Conservation (phyloP, 2,888 invertebrate genomes). For the Griposia aprilina region DNA sequence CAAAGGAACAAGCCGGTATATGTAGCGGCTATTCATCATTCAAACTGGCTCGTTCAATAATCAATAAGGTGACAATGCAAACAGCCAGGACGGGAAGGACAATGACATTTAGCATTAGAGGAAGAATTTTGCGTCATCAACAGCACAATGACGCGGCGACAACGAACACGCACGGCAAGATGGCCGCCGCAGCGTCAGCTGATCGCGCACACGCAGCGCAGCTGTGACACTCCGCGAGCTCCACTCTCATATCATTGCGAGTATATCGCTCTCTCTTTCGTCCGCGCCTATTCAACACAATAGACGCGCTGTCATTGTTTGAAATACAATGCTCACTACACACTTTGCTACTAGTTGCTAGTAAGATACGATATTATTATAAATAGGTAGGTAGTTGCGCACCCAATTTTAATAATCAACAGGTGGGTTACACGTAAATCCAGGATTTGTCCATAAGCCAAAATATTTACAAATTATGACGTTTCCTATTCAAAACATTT, state of each 20-base stretch:
- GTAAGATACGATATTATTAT: constrained; percentile 48
- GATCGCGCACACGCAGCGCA: constrained; percentile 88
- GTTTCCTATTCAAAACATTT: constrained; percentile 3
- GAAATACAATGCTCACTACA: constrained; percentile 78
- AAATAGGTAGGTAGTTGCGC: constrained; percentile 55
- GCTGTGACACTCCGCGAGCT: constrained; percentile 76
- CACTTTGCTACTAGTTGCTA: constrained; percentile 67
- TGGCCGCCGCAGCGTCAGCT: constrained; percentile 89
- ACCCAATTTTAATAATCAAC: constrained; percentile 50
- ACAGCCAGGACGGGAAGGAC: constrained; percentile 79
- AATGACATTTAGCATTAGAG: constrained; percentile 87
- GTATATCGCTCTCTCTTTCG: constrained; percentile 85
- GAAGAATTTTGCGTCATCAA: constrained; percentile 84
- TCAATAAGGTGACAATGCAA: constrained; percentile 74
- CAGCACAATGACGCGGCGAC: constrained; percentile 86
- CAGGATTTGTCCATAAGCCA: constrained; percentile 14
- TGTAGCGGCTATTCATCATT: constrained; percentile 62
- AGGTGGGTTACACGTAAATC: constrained; percentile 39
- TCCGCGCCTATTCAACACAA: constrained; percentile 78
- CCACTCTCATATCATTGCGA: constrained; percentile 67
- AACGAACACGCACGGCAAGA: constrained; percentile 87
- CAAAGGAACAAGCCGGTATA: constrained; percentile 74
- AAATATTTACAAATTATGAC: constrained; percentile 19
- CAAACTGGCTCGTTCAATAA: constrained; percentile 58
- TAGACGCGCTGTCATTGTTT: constrained; percentile 81